These are phyloP conservation scores for Catocala sponsa DNA, from an alignment of 2,888 invertebrate genomes.

Conservation along the genomic window DNA sequence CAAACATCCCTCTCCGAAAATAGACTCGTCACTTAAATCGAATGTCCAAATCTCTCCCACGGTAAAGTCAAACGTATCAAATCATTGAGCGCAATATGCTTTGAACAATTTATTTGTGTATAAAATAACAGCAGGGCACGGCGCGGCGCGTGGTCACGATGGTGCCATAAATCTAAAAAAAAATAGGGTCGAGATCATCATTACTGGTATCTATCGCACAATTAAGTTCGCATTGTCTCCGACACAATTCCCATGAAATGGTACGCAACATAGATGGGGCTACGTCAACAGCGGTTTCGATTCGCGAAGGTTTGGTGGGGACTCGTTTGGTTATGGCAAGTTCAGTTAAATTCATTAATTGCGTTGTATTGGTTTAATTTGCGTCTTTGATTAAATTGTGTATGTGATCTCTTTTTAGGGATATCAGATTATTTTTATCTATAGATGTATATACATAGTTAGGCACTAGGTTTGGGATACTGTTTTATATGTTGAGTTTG, in stretches of 20 bases:
- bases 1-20: constrained; percentile 14
- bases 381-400: no score
- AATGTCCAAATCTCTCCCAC: constrained; percentile 66
- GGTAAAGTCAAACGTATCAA: constrained; percentile 75
- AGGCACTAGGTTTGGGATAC: no score
- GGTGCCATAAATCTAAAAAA: constrained; percentile 73
- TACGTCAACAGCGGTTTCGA: constrained; percentile 17
- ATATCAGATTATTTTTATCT: no score
- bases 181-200: constrained; percentile 70
- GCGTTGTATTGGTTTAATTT: no score
- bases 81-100: constrained; percentile 79
- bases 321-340: no score
- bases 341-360: no score
- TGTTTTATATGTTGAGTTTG: no score
- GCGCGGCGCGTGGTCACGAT: constrained; percentile 75
- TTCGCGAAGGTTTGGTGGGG: no score
- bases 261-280: constrained; percentile 48
- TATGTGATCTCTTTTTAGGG: no score
- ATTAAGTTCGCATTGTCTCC: constrained; percentile 83
- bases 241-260: constrained; percentile 84
- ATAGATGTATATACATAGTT: no score
- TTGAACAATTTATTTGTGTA: constrained; percentile 79
- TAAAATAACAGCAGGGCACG: constrained; percentile 76
- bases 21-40: constrained; percentile 18
- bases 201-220: constrained; percentile 84